Evolutionary conservation across 1,140 invertebrate species (phyloP).

Genomic region (Caenorhabditis inopinata): DNA sequence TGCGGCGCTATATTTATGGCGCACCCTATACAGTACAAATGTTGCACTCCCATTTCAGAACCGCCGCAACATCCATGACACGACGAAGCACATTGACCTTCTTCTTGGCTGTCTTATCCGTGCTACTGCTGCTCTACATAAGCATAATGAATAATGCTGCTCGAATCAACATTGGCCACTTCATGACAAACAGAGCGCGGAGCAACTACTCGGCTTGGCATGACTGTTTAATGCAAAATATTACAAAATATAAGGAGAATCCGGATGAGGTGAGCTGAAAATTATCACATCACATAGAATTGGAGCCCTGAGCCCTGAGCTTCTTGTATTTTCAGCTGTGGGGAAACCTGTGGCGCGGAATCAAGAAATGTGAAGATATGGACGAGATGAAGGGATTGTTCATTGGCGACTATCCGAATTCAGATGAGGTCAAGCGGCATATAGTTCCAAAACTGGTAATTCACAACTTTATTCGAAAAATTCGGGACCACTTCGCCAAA

Average conservation of each 20-base stretch:
- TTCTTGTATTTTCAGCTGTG: neutral
- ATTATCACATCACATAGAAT: too few relatives aligned
- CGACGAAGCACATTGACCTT: neutral
- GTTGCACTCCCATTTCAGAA: too few relatives aligned
- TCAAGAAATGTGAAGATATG: neutral
- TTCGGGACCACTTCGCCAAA: too few relatives aligned
- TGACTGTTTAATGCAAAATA: neutral
- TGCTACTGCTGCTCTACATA: neutral
- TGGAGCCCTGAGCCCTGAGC: too few relatives aligned
- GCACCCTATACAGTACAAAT: too few relatives aligned
- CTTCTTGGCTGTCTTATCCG: conserved; percentile 1
- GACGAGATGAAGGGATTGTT: neutral
- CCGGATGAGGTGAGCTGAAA: neutral
- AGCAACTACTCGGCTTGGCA: conserved; percentile 1
- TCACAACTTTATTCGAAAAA: too few relatives aligned
- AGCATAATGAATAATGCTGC: neutral
- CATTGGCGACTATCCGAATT: conserved; percentile 12
- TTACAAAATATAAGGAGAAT: neutral
- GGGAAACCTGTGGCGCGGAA: conserved; percentile 14
- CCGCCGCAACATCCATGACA: neutral
- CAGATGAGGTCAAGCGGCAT: neutral
- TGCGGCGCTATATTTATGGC: too few relatives aligned
- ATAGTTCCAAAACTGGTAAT: conserved; percentile 4
- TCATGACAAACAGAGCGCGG: neutral
- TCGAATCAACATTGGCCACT: neutral